phyloP scores from a whole-genome alignment of 2,888 invertebrate genomes.

The Caenorhabditis uteleia region DNA sequence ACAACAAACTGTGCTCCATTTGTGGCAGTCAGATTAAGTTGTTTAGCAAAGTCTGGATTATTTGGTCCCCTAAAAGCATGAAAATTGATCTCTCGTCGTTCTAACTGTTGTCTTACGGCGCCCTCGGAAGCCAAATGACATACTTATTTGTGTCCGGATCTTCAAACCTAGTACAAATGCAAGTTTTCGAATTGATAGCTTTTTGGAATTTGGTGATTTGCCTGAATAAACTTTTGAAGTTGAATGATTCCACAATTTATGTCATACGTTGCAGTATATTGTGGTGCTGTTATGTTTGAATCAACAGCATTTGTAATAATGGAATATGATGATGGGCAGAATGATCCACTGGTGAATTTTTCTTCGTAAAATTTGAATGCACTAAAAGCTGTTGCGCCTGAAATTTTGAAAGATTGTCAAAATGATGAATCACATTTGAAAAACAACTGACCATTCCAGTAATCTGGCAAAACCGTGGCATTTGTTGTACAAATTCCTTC shows the following conservation, averaged over 20 bases:
- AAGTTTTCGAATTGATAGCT: no score
- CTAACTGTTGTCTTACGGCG: slow-evolving; percentile 7
- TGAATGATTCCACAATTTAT: no score
- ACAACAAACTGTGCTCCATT: slow-evolving; percentile 31
- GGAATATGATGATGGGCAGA: slow-evolving; percentile 31
- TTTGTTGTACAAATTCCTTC: background rate
- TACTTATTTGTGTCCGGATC: slow-evolving; percentile 10
- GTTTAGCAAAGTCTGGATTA: no score
- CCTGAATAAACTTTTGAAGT: no score
- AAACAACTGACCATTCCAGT: slow-evolving; percentile 9
- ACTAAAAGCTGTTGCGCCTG: slow-evolving; percentile 14
- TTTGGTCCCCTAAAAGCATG: slow-evolving; percentile 6
- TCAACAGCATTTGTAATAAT: no score
- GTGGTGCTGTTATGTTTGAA: no score
- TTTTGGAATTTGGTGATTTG: no score
- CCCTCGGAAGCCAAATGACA: slow-evolving; percentile 24
- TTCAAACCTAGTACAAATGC: slow-evolving; percentile 9
- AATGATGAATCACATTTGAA: background rate
- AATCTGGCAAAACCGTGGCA: slow-evolving; percentile 1
- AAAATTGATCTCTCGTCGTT: background rate
- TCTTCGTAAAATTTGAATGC: slow-evolving; percentile 8
- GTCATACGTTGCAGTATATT: no score
- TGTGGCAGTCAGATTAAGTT: no score
- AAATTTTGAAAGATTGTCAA: slow-evolving; percentile 1
- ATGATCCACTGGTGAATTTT: background rate